phyloP scores from a whole-genome alignment of 2,888 invertebrate species.

The Leucoptera coffeella region DNA sequence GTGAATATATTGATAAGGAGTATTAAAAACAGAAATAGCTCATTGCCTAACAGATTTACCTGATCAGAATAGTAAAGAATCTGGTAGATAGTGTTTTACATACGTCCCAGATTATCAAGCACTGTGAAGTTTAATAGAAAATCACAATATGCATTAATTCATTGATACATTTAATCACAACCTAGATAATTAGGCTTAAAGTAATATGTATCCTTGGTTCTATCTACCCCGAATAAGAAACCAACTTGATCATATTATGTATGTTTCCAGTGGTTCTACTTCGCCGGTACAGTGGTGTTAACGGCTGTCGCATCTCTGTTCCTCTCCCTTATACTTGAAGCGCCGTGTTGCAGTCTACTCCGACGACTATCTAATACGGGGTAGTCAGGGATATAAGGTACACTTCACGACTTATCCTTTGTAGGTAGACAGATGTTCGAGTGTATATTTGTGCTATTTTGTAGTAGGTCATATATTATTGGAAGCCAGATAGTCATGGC shows the following conservation, averaged over 20 bases:
- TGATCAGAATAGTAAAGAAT: too few species aligned
- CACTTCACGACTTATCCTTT: too few species aligned
- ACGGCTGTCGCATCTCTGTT: slow-evolving; percentile 32
- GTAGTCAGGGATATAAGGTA: too few species aligned
- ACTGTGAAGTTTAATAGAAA: not conserved
- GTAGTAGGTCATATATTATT: too few species aligned
- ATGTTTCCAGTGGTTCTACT: slow-evolving; percentile 40
- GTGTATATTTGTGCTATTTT: too few species aligned
- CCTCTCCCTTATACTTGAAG: slow-evolving; percentile 53
- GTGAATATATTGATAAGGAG: too few species aligned
- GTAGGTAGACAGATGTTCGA: too few species aligned
- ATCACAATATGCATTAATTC: not conserved
- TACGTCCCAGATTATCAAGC: not conserved
- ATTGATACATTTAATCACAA: not conserved
- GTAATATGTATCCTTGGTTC: not conserved
- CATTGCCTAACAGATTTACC: too few species aligned
- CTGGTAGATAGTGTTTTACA: not conserved
- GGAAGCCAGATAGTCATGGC: too few species aligned
- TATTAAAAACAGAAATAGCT: too few species aligned
- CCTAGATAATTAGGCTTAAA: not conserved
- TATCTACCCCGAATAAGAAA: not conserved
- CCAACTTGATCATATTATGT: slow-evolving; percentile 3
- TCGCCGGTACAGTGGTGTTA: slow-evolving; percentile 35
- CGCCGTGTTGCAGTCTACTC: slow-evolving; percentile 51
- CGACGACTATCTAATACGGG: slow-evolving; percentile 44